Evolutionary conservation across 2,797 vertebrate genomes (phyloP).

Genomic region (Limosa lapponica): DNA sequence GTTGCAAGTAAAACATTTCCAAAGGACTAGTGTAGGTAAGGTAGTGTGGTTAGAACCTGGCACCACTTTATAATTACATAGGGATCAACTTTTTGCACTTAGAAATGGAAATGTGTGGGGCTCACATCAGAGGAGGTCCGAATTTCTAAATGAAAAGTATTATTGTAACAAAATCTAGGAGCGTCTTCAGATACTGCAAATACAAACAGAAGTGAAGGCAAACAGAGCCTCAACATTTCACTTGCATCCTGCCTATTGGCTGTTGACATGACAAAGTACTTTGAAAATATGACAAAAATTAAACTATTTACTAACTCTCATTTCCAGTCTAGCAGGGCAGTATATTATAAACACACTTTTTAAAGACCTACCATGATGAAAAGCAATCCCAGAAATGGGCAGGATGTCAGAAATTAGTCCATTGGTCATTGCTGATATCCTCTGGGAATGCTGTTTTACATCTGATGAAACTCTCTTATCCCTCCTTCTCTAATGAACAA

Average conservation of each 20-base stretch:
- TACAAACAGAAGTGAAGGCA: slow-evolving; percentile 44
- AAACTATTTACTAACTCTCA: slow-evolving; percentile 62
- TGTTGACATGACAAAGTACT: slow-evolving; percentile 61
- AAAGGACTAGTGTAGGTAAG: slow-evolving; percentile 63
- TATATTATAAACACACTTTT: slow-evolving; percentile 58
- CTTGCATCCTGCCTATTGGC: neutral
- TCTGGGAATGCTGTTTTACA: neutral
- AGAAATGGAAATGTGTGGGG: slow-evolving; percentile 69
- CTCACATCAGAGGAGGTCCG: slow-evolving; percentile 39
- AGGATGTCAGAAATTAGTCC: neutral
- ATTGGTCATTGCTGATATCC: neutral
- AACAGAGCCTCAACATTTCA: slow-evolving; percentile 17
- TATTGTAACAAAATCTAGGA: slow-evolving; percentile 71
- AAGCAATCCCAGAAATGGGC: neutral
- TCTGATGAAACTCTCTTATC: neutral
- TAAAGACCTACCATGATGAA: slow-evolving; percentile 38
- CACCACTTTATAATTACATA: slow-evolving; percentile 51
- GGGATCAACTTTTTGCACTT: slow-evolving; percentile 57
- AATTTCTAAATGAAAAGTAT: slow-evolving; percentile 68
- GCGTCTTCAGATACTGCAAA: slow-evolving; percentile 66
- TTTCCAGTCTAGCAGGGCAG: slow-evolving; percentile 50
- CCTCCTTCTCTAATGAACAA: neutral
- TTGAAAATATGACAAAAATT: slow-evolving; percentile 71
- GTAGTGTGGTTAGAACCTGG: slow-evolving; percentile 61
- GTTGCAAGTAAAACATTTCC: slow-evolving; percentile 54